phyloP scores from a whole-genome alignment of 1,140 invertebrate genomes.

The Drosophila fuyamai region DNA sequence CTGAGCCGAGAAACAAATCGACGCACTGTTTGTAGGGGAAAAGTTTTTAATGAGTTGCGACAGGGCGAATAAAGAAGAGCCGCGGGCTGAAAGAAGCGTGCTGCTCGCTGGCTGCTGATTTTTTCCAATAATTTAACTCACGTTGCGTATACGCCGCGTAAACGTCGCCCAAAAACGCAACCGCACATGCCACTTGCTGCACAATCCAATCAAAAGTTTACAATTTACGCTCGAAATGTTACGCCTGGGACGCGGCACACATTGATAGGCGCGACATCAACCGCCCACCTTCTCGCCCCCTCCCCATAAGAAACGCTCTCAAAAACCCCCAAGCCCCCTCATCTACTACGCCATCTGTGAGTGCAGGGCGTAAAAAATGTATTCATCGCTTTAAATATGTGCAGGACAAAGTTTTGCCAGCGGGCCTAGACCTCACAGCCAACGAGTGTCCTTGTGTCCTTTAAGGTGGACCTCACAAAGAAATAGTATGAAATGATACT shows the following conservation, averaged over 20 bases:
- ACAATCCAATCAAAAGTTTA: constrained; percentile 83
- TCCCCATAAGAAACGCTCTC: neutral
- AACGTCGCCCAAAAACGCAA: constrained; percentile 43
- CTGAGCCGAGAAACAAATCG: constrained; percentile 52
- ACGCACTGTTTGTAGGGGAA: constrained; percentile 56
- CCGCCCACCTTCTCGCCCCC: neutral
- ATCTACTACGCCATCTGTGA: neutral
- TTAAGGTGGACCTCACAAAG: constrained; percentile 5
- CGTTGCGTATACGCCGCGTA: constrained; percentile 65
- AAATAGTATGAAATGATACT: no score
- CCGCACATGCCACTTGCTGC: constrained; percentile 69
- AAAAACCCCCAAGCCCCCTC: neutral
- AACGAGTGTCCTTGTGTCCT: constrained; percentile 1
- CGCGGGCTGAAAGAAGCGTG: constrained; percentile 19
- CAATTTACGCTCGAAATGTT: constrained; percentile 79
- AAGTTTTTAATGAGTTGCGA: constrained; percentile 79
- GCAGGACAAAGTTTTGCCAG: constrained; percentile 43
- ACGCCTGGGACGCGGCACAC: constrained; percentile 54
- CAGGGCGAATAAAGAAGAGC: constrained; percentile 12
- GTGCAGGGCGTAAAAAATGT: constrained; percentile 50
- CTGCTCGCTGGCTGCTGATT: constrained; percentile 2
- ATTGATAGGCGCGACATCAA: constrained; percentile 55
- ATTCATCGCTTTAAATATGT: constrained; percentile 54
- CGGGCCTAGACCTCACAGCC: constrained; percentile 18
- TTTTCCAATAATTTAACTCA: constrained; percentile 67